Base-by-base conservation (phyloP, 2,797 vertebrate species). In the Sciurus carolinensis region DNA sequence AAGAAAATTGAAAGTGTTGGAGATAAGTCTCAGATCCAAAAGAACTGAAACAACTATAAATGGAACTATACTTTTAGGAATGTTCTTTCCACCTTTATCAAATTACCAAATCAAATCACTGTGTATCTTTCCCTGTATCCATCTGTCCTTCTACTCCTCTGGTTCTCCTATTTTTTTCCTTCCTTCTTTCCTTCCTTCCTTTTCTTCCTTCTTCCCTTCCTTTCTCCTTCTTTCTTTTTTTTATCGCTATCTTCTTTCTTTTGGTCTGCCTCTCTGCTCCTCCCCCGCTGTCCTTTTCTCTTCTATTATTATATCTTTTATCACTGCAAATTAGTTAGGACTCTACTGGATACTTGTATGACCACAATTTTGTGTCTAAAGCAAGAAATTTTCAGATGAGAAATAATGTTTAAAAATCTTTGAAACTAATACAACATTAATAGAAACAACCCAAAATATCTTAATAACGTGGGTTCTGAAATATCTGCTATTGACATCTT, bases 41-140 rank as follows among this genome's bases (percentile, higher is more conserved):
- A 93, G 69, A 80, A 87, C 36, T 82, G 62, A 36, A 92, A 50
- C 82, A 90, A 95, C 73, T 97, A 95, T 57, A 80, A 97, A 93
- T 83, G 77, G 67, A 98, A 96, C 69, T 96, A 97, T 96, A 96
- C 95, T 94, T 94, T 97, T 89, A 92, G 24, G 5, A 96, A 2
- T 57, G 83, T 87, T 91, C 28, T 28, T 90, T 73, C 36, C 85
- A 39, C 5, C 15, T 92, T 97, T 96, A 11, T 28, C 94, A 96
- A 96, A 92, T 96, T 95, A 84, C 95, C 89, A 97, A 90, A 86
- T 69, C 71, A 95, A 95, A 91, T 72, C 95, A 94, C 92, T 52
- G 2, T 57, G 1, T 52, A 8, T 97, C 30, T 85, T 36, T 22
- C 1, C 50, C 13, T n/a, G 28, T 59, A 17, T 17, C 17, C 7